Base-by-base conservation (phyloP, 1,140 invertebrate species). In the Nasonia longicornis region DNA sequence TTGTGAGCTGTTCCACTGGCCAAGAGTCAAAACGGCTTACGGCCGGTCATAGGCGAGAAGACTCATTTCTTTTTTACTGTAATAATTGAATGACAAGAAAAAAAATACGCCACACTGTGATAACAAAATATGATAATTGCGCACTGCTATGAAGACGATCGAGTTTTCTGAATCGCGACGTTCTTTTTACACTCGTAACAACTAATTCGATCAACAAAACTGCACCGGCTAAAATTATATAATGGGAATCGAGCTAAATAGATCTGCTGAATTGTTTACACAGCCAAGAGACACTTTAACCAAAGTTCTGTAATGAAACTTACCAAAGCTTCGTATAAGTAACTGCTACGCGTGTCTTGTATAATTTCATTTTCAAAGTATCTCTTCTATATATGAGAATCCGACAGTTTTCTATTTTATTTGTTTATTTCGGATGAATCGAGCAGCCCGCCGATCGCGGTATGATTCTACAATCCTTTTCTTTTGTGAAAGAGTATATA, bases 371-470 rank as follows among this genome's bases (percentile, higher is more conserved):
- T 79, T 63, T 79, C 26, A 79, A 80, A 75, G 20, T 67, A 29
- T 81, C 22, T 67, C 29, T 31, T 48, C 38, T 48, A 52, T 35
- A 82, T 35, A 82, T 31, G 11, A 83, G 71, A 74, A 75, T 71
- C 63, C 42, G 12, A 67, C 26, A 26, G 26, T 67, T 67, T 12
- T 29, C 10, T 67, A 67, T 67, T 67, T 48, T 16, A 26, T 20
- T 48, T n/a, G 45, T 20, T 38, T 69, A 72, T 58, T 71, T 63
- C 10, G 45, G 72, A 52, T 77, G 84, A 87, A 86, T 88, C 86
- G 86, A 88, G 86, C 85, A 82, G 84, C 84, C 86, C 85, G 83
- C 81, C 84, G 84, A 85, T 86, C 83, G 82, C 80, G 81, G 82
- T 84, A 79, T 83, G 81, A 83, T 75, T 77, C 75, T 79, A 76